Conservation (phyloP, 2,113 vertebrate species). For the Gymnogyps californianus region DNA sequence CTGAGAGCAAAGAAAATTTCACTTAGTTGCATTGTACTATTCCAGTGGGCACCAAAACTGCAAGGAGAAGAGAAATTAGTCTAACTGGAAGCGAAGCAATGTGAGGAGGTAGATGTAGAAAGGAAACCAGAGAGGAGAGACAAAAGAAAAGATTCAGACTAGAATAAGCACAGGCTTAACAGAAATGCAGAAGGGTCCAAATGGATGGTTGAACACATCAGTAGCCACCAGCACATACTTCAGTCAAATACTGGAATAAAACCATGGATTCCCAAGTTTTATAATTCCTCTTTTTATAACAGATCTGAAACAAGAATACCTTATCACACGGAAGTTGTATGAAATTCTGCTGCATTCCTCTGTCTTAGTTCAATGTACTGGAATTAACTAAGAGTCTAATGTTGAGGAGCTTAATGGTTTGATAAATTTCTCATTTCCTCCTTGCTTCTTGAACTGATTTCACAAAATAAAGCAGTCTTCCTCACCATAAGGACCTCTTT, state of each 20-base stretch:
- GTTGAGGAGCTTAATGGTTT: neutral
- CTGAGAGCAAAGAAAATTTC: neutral
- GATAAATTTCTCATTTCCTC: neutral
- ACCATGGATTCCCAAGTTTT: neutral
- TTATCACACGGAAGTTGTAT: neutral
- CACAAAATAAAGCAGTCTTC: neutral
- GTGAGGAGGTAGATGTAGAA: neutral
- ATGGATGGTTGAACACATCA: neutral
- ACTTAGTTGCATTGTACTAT: neutral
- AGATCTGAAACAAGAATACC: neutral
- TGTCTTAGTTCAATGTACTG: neutral
- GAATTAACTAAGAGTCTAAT: neutral
- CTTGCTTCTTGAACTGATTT: neutral
- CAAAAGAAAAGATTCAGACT: neutral
- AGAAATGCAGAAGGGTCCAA: neutral
- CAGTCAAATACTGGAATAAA: neutral
- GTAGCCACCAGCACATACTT: neutral
- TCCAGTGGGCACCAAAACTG: neutral
- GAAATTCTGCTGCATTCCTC: neutral
- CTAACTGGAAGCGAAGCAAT: neutral
- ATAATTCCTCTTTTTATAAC: neutral
- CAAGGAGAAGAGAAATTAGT: neutral
- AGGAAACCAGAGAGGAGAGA: neutral
- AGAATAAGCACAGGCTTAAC: neutral
- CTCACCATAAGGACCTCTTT: neutral